phyloP scores from a whole-genome alignment of 2,797 vertebrate species.

The Gallirallus australis region DNA sequence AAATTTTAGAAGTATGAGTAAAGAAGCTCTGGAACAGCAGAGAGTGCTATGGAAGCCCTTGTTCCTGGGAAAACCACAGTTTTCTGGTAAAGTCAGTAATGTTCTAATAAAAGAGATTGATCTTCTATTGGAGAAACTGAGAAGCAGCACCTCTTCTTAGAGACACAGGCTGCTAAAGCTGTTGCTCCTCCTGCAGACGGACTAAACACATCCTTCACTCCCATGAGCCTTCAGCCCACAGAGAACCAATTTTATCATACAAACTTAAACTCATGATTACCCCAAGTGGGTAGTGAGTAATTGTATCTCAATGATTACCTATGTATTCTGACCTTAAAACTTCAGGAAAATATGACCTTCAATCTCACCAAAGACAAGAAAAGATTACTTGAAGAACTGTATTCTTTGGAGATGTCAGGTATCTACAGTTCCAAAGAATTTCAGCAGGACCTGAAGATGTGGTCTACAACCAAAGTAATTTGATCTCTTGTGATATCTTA shows the following conservation, averaged over 20 bases:
- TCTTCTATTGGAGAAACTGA: neutral
- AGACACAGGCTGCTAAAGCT: neutral
- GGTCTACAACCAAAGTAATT: neutral
- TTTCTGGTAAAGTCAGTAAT: neutral
- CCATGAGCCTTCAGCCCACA: neutral
- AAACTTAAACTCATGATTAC: neutral
- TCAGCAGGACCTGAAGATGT: neutral
- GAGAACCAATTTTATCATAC: neutral
- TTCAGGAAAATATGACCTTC: neutral
- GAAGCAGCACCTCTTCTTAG: neutral
- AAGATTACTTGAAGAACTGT: neutral
- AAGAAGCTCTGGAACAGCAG: neutral
- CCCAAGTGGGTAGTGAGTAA: neutral
- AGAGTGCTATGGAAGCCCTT: no score
- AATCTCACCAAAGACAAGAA: neutral
- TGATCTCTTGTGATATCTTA: neutral
- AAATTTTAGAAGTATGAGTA: neutral
- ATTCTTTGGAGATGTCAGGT: neutral
- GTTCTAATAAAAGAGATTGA: neutral
- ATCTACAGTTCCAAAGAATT: neutral
- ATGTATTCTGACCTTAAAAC: neutral
- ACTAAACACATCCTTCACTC: neutral
- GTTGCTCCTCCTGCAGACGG: neutral
- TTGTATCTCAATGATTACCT: neutral
- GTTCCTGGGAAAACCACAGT: neutral